Evolutionary conservation across 2,113 vertebrate species (phyloP), one percentile per base, ranked within the genome.

Genomic region (Nansenia antarctica): DNA sequence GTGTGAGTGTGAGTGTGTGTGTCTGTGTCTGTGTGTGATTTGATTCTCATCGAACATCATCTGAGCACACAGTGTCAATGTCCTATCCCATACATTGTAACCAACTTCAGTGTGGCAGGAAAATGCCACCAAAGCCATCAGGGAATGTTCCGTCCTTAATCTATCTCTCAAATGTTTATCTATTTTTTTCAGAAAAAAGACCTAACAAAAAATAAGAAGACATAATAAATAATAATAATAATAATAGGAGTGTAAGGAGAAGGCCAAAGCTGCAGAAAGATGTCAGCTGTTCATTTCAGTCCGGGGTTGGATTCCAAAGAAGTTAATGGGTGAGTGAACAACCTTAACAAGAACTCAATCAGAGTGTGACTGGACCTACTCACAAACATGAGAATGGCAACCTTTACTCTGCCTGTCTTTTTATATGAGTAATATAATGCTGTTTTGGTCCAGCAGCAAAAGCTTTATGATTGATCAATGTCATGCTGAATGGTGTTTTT

Each of bases 231-330:
- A 31, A 12, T 31, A 9, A 27, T 3, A 22, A 14, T 1, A 65
- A 14, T n/a, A 49, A 12, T 18, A 15, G 55, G 7, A 58, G 39
- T 30, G 27, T 24, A 35, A 1, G 2, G 27, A 24, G 20, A 30
- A 18, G 32, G 49, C 18, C 12, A 29, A 9, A 0, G n/a, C 31
- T 9, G 2, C 29, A 58, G 18, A 65, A 80, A 20, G 47, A 97
- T 96, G 95, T 89, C 92, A 47, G 83, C 90, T 5, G 94, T 95
- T 74, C 84, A 80, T 72, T 94, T 91, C 59, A 86, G 82, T 12
- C 93, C 93, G 27, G 86, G 90, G 11, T 79, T 84, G 24, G 92
- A 93, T 65, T 65, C 85, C 8, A 67, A 71, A 22, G 90, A 85
- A 68, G 76, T 76, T 14, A 88, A 89, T 67, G 86, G 91, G 95